These are phyloP conservation scores for Pelmatolapia mariae DNA, from an alignment of 2,113 vertebrate genomes.

Conservation along the genomic window DNA sequence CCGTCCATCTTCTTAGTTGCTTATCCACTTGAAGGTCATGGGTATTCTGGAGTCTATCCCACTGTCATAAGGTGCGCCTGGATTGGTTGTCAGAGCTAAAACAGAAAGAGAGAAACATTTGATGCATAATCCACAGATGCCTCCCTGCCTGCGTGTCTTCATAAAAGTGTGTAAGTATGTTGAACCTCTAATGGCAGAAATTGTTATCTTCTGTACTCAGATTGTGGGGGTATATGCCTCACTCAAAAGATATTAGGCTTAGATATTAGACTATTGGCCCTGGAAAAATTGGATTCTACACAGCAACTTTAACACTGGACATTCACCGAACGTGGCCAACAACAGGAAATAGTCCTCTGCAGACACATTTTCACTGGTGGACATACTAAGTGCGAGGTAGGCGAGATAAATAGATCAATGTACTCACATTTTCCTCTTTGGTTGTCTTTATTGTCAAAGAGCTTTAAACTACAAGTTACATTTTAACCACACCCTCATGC, in stretches of 20 bases:
- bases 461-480: neutral
- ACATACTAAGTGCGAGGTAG: neutral
- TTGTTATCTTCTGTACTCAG: neutral
- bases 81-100: neutral
- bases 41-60: neutral
- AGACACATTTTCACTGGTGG: neutral
- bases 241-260: neutral
- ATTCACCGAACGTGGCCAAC: fast-evolving
- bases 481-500: neutral
- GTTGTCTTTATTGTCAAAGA: neutral
- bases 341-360: neutral
- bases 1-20: neutral
- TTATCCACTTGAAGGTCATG: neutral
- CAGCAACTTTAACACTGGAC: neutral
- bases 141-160: too few relatives aligned
- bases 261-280: neutral
- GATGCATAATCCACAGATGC: neutral
- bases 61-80: neutral
- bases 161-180: too few relatives aligned
- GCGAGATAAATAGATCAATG: neutral
- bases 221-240: neutral
- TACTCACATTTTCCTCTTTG: neutral
- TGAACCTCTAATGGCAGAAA: neutral
- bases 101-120: neutral
- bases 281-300: neutral